Base-by-base conservation (phyloP, 2,888 invertebrate genomes). In the Urechis unicinctus region DNA sequence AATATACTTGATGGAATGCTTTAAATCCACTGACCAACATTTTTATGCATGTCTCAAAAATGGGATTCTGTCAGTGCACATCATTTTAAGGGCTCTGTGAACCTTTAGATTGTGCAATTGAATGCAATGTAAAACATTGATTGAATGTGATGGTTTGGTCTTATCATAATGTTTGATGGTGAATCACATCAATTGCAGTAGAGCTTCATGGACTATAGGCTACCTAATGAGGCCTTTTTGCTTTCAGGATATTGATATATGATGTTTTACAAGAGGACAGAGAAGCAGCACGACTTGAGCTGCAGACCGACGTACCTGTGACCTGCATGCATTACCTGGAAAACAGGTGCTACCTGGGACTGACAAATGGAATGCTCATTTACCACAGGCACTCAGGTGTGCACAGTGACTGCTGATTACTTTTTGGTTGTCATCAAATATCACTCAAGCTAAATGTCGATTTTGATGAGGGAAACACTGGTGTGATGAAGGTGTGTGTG, bases 311-410 rank as follows among this genome's bases (percentile, higher is more conserved):
- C 3, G 56, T 26, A 3, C 41, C 85, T 1, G 85, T 90, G 42
- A 84, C 86, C 44, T 87, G 88, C 63, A 88, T 93, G 61, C 84
- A 85, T 64, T 88, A 88, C 77, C 88, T 91, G 74, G 88, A 89
- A 71, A 90, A 91, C 77, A 86, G 87, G 51, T 88, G 93, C 65
- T 93, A 89, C 76, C 89, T 90, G n/a, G 91, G 91, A 0, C 82
- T 91, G 2, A 82, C 86, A 13, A 90, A 87, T 71, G 91, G 92
- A 1, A 82, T 83, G 2, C 81, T 89, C 0, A 85, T 91, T 54
- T 92, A 85, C 79, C 80, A 83, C 56, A 82, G 91, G 53, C 78
- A 78, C 59, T 57, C 68, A 43, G 69, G 78, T 77, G 56, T 57
- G 62, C 9, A 6, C 25, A 44, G 4, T 21, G 17, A 6, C 22